phyloP scores from a whole-genome alignment of 2,797 vertebrate genomes.

The Sus cebifrons region DNA sequence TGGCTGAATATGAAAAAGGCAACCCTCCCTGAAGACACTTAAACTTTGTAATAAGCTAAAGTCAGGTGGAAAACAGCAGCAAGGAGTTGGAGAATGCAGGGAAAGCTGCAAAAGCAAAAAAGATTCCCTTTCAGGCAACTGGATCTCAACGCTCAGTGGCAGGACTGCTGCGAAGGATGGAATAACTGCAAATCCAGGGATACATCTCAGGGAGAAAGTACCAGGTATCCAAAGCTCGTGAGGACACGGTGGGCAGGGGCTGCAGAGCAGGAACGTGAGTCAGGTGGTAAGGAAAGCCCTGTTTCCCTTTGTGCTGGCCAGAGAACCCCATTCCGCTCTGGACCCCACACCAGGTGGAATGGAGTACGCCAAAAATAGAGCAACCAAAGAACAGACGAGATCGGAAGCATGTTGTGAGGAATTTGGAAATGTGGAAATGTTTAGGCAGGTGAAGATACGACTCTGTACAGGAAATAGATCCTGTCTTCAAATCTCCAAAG shows the following conservation, averaged over 20 bases:
- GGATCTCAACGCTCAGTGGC: not conserved
- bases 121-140: not conserved
- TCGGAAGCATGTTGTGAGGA: not conserved
- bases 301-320: not conserved
- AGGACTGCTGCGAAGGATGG: not conserved
- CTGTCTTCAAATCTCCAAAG: not conserved
- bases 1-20: not conserved
- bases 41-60: not conserved
- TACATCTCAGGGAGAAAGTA: not conserved
- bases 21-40: not conserved
- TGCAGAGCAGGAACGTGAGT: not conserved
- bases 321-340: not conserved
- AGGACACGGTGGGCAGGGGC: not conserved
- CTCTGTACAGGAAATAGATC: not conserved
- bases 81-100: conserved; percentile 19
- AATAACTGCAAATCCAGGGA: not conserved
- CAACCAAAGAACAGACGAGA: not conserved
- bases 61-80: not conserved
- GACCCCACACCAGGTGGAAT: not conserved
- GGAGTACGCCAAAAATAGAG: not conserved
- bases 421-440: not conserved
- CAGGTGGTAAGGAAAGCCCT: fast-evolving
- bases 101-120: not conserved
- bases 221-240: too few relatives aligned
- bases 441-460: not conserved